Conservation (phyloP, 2,113 vertebrate species). For the Psammodynastes pulverulentus region DNA sequence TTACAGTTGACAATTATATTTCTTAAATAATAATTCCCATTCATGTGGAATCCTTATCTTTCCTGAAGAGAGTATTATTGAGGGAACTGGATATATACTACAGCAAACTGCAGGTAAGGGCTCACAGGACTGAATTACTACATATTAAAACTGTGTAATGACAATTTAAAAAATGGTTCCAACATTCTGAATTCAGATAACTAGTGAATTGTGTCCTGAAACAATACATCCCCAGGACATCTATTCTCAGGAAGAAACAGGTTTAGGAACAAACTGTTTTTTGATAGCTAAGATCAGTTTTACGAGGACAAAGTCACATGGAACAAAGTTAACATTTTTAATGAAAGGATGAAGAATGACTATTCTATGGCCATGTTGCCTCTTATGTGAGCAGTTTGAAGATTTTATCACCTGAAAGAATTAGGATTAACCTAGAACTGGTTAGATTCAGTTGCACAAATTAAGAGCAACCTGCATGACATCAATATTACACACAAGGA, state of each 20-base stretch:
- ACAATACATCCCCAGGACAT: neutral
- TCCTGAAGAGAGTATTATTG: too few relatives aligned
- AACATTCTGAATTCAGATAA: neutral
- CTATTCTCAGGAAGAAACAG: neutral
- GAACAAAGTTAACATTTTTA: neutral
- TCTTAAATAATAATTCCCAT: too few relatives aligned
- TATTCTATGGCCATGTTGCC: neutral
- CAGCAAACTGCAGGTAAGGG: neutral
- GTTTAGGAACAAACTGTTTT: neutral
- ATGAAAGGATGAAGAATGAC: neutral
- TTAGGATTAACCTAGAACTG: neutral
- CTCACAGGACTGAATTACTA: neutral
- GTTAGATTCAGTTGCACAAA: neutral
- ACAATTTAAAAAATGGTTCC: neutral
- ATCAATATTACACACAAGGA: neutral
- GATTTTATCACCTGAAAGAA: neutral
- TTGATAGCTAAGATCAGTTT: neutral
- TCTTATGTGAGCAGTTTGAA: neutral
- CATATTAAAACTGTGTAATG: neutral
- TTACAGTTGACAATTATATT: too few relatives aligned
- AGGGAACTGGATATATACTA: neutral
- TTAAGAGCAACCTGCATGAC: neutral
- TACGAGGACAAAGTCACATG: neutral
- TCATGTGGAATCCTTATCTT: too few relatives aligned
- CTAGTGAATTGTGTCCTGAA: neutral